These are phyloP conservation scores for Diadema setosum DNA, from an alignment of 35 echinoderm and acorn worm genomes.

Conservation along the genomic window DNA sequence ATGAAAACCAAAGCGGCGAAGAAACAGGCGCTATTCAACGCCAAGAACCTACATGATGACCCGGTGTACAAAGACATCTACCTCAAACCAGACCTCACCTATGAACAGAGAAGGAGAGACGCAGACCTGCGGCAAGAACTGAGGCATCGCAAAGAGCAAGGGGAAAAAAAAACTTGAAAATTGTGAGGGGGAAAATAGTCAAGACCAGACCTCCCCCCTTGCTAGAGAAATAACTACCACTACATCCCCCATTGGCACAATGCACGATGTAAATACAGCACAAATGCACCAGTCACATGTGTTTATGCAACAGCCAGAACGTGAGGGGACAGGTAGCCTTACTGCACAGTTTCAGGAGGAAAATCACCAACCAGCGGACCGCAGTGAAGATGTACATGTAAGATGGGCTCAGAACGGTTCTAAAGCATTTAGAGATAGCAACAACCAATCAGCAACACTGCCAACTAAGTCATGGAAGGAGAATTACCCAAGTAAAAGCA, in stretches of 20 bases:
- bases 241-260: background rate
- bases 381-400: background rate
- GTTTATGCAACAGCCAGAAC: background rate
- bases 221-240: background rate
- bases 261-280: constrained; percentile 33
- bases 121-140: constrained; percentile 10
- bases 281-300: background rate
- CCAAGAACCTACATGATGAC: background rate
- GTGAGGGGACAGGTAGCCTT: background rate
- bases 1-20: background rate
- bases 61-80: background rate
- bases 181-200: background rate
- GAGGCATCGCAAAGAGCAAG: background rate
- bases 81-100: constrained; percentile 19
- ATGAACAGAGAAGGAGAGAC: constrained; percentile 5
- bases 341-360: background rate
- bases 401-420: background rate
- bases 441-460: background rate
- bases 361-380: background rate
- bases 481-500: background rate
- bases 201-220: background rate
- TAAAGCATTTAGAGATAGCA: background rate
- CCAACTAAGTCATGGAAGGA: background rate
- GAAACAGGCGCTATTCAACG: background rate
- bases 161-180: background rate